phyloP scores from a whole-genome alignment of 2,888 invertebrate genomes.

The Cinara cedri region DNA sequence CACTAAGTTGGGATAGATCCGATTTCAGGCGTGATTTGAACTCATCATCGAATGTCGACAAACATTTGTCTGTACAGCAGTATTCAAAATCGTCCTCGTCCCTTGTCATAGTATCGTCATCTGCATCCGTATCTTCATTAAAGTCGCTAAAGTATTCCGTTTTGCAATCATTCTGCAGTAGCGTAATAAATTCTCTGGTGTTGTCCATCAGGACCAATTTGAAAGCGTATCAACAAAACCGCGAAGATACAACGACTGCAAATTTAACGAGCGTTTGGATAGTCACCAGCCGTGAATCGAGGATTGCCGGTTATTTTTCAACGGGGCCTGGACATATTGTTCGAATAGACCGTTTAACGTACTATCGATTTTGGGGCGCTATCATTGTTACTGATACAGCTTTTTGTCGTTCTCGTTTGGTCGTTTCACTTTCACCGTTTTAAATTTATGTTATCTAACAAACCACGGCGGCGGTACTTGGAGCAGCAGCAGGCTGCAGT shows the following conservation, averaged over 20 bases:
- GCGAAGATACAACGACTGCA: neutral
- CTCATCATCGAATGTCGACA: neutral
- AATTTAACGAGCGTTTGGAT: no score
- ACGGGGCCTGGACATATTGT: neutral
- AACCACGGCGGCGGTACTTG: no score
- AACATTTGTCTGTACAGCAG: slow-evolving; percentile 4
- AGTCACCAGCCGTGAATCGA: no score
- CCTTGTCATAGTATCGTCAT: neutral
- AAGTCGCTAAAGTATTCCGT: neutral
- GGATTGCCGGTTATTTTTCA: neutral
- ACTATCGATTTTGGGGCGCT: no score
- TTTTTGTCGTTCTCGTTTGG: no score
- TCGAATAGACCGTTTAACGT: neutral
- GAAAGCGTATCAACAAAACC: neutral
- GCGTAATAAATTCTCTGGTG: no score
- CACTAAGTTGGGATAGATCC: neutral
- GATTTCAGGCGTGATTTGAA: neutral
- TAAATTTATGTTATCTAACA: no score
- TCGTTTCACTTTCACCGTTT: no score
- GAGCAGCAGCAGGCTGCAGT: no score
- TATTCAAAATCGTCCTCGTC: neutral
- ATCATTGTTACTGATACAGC: no score
- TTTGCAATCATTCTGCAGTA: no score
- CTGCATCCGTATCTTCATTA: neutral
- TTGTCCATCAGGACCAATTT: neutral